Percentiles rank a stretch among this genome's conserved stretches.
Conservation (phyloP, 2,113 vertebrate genomes). For the Progne subis region DNA sequence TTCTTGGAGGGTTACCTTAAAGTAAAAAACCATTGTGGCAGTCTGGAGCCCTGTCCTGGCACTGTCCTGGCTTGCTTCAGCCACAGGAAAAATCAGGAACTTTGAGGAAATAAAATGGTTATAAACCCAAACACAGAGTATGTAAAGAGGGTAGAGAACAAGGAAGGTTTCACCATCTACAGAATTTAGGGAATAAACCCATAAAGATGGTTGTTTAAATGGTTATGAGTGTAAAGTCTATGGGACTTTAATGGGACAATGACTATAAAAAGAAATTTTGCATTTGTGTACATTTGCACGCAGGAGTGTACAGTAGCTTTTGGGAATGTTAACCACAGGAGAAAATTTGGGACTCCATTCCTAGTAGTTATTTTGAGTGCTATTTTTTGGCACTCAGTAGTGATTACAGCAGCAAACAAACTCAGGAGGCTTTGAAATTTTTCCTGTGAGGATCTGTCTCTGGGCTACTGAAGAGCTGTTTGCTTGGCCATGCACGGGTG, state of each 20-base stretch:
- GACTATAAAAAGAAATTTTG: background rate
- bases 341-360: background rate
- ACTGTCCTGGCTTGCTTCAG: background rate
- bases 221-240: background rate
- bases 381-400: background rate
- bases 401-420: background rate
- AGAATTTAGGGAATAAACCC: background rate
- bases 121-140: background rate
- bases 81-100: background rate
- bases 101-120: background rate
- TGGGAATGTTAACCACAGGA: background rate
- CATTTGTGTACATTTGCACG: background rate
- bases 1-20: background rate
- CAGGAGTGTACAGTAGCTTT: background rate
- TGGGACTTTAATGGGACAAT: background rate
- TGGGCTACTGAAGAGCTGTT: background rate
- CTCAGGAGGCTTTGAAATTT: background rate
- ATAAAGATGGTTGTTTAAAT: background rate
- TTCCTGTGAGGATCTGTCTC: fast-evolving
- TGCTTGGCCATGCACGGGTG: background rate
- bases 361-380: background rate
- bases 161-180: background rate
- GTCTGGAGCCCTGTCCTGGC: background rate
- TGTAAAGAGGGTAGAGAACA: background rate
- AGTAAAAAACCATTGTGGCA: background rate